Base-by-base conservation (phyloP, 1,140 invertebrate species). In the Formica selysi region DNA sequence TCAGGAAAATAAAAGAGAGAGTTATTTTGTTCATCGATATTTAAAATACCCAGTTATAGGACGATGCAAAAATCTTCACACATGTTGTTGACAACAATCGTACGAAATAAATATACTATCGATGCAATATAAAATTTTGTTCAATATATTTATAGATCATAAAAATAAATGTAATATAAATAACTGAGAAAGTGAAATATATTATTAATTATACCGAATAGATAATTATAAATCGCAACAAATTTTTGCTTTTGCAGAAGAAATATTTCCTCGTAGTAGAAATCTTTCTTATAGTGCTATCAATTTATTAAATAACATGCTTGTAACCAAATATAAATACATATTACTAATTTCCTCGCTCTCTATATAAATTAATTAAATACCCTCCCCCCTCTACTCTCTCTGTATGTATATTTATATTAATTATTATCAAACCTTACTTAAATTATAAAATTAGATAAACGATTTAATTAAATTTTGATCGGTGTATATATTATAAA, bases 11-110 rank as follows among this genome's bases (percentile, higher is more conserved):
- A 79, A 68, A 68, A 57, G 62, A 26, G 29, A 68, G 13, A 2
- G 51, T 57, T 79, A 79, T 79, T 79, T 68, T 79, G 76, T 68
- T 79, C 76, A 79, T 79, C 61, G 76, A 79, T 79, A 65, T 79
- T 79, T 79, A 54, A 44, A 54, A 79, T 68, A 68, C 3, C 32
- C 62, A 54, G 48, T 68, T 68, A 13, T 68, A 64, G 13, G 11
- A 3, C 32, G 8, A 68, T 26, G 62, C 48, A 51, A 51, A 51
- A n/a, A 67, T 51, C 76, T 67, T 65, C 29, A 51, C 29, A 51
- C 19, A 51, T 44, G 61, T 67, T 48, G 61, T 73, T 57, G 70
- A 73, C 62, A 51, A 36, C 41, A 22, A 29, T 67, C 29, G 7
- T 32, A 8, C n/a, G 32, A 67, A 51, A 36, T 67, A 48, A 67